These are phyloP conservation scores for Ictalurus furcatus DNA, from an alignment of 2,113 vertebrate genomes.

Conservation along the genomic window DNA sequence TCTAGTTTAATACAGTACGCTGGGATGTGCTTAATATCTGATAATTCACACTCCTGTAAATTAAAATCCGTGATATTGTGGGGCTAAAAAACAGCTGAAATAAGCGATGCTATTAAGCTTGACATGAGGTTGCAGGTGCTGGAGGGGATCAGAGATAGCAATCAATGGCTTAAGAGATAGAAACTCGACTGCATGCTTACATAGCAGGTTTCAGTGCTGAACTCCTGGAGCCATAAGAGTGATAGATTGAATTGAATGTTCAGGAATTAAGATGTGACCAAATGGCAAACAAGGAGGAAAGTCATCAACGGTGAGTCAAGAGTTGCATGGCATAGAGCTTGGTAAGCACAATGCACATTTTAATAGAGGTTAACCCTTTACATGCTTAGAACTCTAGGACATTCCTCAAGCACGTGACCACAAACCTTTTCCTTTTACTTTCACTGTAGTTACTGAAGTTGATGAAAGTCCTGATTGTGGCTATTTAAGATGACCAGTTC, in stretches of 20 bases:
- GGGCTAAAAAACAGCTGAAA: not conserved
- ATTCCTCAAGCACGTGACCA: not conserved
- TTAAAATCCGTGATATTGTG: not conserved
- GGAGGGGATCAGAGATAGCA: not conserved
- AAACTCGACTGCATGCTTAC: not conserved
- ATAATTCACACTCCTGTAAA: not conserved
- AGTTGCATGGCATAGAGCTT: not conserved
- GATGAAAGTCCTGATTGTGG: not conserved
- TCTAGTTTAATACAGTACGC: not conserved
- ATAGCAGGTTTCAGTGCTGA: not conserved
- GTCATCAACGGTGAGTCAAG: not conserved
- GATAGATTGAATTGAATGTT: not conserved
- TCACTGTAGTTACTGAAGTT: not conserved
- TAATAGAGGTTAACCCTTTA: not conserved
- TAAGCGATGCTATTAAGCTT: not conserved
- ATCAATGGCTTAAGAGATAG: slow-evolving; percentile 11
- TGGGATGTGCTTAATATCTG: not conserved
- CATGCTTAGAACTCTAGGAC: not conserved
- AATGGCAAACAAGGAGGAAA: not conserved
- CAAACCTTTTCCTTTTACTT: not conserved
- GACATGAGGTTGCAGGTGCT: not conserved
- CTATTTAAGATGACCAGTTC: not conserved
- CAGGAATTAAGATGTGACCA: not conserved
- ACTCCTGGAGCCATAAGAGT: not conserved
- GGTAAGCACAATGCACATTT: not conserved